A percentile compares a stretch with the other conserved stretches of the same genome.
Evolutionary conservation across 2,113 vertebrate species (phyloP).

Genomic region (Eclectus roratus): DNA sequence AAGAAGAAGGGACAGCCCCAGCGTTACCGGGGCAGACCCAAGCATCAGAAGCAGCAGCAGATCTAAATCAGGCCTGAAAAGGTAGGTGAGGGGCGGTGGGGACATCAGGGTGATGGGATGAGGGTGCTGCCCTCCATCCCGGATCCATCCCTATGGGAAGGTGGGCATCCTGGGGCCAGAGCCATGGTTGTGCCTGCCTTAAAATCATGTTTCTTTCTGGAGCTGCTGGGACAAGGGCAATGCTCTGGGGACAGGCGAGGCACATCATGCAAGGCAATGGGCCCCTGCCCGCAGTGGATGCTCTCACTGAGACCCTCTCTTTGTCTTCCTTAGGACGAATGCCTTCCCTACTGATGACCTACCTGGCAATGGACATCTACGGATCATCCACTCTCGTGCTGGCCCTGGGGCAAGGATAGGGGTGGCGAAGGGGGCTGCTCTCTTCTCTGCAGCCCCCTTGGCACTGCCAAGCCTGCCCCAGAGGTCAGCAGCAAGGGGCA

Average conservation of each 20-base stretch:
- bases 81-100: neutral
- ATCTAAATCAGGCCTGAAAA: neutral
- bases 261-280: fast-evolving
- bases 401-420: fast-evolving
- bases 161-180: fast-evolving
- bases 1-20: neutral
- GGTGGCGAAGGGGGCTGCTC: neutral
- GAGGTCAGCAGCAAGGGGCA: neutral
- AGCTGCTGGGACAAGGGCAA: neutral
- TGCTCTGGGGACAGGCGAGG: neutral
- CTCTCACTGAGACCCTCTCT: neutral
- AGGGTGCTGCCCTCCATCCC: neutral
- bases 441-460: neutral
- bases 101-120: too few species aligned
- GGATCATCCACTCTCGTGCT: neutral
- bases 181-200: neutral
- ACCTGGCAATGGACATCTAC: neutral
- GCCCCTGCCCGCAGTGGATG: fast-evolving
- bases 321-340: neutral
- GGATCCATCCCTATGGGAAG: neutral
- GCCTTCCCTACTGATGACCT: neutral
- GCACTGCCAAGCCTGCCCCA: neutral
- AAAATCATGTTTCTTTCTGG: neutral
- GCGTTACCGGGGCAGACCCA: fast-evolving
- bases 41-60: neutral